Evolutionary conservation across 2,113 vertebrate species (phyloP).

Genomic region (Nestor notabilis): DNA sequence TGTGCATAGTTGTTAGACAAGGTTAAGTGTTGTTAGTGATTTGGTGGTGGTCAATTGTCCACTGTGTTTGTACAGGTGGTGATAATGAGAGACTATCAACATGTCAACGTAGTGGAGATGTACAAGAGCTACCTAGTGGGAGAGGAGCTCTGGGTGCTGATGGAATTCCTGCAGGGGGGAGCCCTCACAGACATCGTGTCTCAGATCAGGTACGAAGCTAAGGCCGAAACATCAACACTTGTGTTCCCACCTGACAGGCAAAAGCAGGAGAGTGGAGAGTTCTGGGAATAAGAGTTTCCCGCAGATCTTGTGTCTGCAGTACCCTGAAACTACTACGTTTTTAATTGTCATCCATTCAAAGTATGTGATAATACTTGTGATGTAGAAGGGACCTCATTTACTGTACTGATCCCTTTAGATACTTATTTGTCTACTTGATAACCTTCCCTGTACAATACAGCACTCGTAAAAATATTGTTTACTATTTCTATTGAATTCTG

Average conservation of each 20-base stretch:
- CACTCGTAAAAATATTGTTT: not conserved
- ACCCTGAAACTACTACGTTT: not conserved
- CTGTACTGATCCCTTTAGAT: not conserved
- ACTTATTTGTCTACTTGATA: not conserved
- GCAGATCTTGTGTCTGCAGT: not conserved
- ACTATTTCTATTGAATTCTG: not conserved
- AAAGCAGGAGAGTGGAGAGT: not conserved
- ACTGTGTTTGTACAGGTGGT: slow-evolving; percentile 85
- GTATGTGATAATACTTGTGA: not conserved
- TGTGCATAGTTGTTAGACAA: not conserved
- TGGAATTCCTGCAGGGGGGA: slow-evolving; percentile 98
- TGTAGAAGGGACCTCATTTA: not conserved
- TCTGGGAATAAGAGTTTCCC: not conserved
- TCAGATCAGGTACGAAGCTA: slow-evolving; percentile 88
- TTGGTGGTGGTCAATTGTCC: not conserved
- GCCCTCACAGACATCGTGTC: slow-evolving; percentile 97
- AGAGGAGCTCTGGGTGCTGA: slow-evolving; percentile 98
- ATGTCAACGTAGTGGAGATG: slow-evolving; percentile 97
- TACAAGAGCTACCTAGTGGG: slow-evolving; percentile 97
- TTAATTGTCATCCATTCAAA: not conserved
- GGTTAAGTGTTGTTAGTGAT: not conserved
- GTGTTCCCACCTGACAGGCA: not conserved
- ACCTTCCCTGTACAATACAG: not conserved
- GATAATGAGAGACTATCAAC: slow-evolving; percentile 98
- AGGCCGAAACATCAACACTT: rapidly evolving